Conservation (phyloP, 1,140 invertebrate genomes). For the Musca domestica region DNA sequence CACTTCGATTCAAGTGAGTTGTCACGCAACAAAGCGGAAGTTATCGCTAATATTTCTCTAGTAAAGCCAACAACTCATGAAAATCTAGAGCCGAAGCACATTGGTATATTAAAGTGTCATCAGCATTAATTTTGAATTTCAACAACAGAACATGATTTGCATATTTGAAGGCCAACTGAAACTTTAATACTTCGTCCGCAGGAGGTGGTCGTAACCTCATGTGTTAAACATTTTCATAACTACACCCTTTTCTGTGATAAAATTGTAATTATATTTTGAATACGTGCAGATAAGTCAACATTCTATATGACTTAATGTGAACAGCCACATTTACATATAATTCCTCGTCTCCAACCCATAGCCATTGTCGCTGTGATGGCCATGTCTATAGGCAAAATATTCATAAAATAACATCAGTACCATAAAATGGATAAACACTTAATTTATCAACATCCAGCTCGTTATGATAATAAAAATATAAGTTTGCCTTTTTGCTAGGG, state of each 20-base stretch:
- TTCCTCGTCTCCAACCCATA: too few species aligned
- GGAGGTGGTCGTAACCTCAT: background rate
- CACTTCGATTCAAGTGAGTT: conserved; percentile 9
- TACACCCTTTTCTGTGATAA: conserved; percentile 13
- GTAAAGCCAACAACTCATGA: too few species aligned
- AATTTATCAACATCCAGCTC: conserved; percentile 20
- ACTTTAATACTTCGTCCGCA: background rate
- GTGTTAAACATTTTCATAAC: background rate
- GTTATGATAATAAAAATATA: conserved; percentile 21
- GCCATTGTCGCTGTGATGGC: too few species aligned
- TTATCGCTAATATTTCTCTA: conserved; percentile 10
- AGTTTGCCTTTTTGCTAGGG: background rate
- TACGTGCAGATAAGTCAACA: conserved; percentile 9
- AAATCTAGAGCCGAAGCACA: too few species aligned
- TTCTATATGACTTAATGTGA: too few species aligned
- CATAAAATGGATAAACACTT: conserved; percentile 25
- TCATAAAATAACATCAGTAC: conserved; percentile 15
- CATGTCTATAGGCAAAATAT: background rate
- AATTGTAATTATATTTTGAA: conserved; percentile 15
- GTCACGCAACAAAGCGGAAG: conserved; percentile 18
- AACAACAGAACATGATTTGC: background rate
- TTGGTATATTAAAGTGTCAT: too few species aligned
- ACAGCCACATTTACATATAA: too few species aligned
- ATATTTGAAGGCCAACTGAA: background rate
- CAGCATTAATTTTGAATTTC: background rate